Evolutionary conservation across 2,113 vertebrate species (phyloP).

Genomic region (Pithys albifrons): DNA sequence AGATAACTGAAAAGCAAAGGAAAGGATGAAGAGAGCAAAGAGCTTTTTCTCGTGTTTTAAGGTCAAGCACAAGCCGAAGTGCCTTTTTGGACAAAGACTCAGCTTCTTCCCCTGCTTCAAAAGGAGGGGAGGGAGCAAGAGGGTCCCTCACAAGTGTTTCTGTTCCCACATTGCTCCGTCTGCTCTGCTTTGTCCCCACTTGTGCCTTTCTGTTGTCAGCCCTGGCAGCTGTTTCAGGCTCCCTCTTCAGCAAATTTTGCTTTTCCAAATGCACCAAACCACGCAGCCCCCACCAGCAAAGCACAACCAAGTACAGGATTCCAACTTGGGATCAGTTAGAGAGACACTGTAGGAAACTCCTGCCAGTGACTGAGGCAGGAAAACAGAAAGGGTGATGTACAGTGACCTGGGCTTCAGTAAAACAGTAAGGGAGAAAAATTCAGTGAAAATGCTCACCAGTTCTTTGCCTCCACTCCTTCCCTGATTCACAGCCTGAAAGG

Average conservation of each 20-base stretch:
- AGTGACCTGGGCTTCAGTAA: background rate
- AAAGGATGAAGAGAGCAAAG: background rate
- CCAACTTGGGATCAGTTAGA: accelerated
- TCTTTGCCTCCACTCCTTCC: background rate
- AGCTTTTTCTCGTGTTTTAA: background rate
- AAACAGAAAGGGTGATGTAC: background rate
- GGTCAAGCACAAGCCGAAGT: background rate
- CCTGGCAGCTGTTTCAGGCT: background rate
- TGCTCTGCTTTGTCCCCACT: constrained; percentile 32
- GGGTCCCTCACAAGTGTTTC: background rate
- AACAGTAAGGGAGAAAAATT: background rate
- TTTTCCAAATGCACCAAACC: background rate
- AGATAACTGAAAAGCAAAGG: background rate
- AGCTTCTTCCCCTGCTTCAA: background rate
- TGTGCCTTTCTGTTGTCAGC: background rate
- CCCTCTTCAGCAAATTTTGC: background rate
- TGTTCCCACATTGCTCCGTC: background rate
- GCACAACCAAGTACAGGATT: accelerated
- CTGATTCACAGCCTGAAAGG: background rate
- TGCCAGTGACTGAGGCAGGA: background rate
- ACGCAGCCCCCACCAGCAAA: background rate
- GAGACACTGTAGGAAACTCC: background rate
- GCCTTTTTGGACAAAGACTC: constrained; percentile 22
- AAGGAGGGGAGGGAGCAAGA: background rate
- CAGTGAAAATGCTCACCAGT: background rate